Percentiles rank a stretch among this genome's conserved stretches.
Evolutionary conservation across 2,797 vertebrate genomes (phyloP).

Genomic region (Acipenser transmontanus): DNA sequence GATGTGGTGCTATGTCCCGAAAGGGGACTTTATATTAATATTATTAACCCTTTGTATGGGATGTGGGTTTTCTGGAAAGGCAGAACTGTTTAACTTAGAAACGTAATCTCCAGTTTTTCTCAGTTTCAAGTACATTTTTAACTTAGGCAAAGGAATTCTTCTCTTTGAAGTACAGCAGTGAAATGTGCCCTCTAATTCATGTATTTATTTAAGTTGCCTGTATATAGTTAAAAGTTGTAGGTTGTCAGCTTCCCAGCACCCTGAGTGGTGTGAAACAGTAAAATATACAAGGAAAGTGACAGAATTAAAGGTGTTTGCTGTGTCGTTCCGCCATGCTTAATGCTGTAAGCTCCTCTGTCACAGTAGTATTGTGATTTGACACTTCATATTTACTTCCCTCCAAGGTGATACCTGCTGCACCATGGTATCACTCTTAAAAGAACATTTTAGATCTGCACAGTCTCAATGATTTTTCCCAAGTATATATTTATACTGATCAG

Average conservation of each 20-base stretch:
- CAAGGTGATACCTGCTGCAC: constrained; percentile 50
- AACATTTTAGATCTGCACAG: constrained; percentile 39
- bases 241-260: constrained; percentile 56
- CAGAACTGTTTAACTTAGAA: no score
- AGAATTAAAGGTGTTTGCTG: constrained; percentile 83
- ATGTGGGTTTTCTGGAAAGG: neutral
- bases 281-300: constrained; percentile 76
- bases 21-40: neutral
- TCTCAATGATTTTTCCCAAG: constrained; percentile 24
- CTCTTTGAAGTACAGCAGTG: neutral
- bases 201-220: constrained; percentile 36
- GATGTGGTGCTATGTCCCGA: neutral
- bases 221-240: constrained; percentile 48
- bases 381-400: constrained; percentile 55
- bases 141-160: constrained; percentile 22
- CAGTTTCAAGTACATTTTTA: constrained; percentile 20
- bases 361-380: constrained; percentile 67
- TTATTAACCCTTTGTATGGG: neutral
- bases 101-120: constrained; percentile 25
- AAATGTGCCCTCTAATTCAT: neutral
- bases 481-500: no score
- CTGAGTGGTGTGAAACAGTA: constrained; percentile 67
- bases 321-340: constrained; percentile 69
- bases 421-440: constrained; percentile 52
- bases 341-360: constrained; percentile 64